These are phyloP conservation scores for Thereva unica DNA, from an alignment of 2,888 invertebrate genomes.

Conservation along the genomic window DNA sequence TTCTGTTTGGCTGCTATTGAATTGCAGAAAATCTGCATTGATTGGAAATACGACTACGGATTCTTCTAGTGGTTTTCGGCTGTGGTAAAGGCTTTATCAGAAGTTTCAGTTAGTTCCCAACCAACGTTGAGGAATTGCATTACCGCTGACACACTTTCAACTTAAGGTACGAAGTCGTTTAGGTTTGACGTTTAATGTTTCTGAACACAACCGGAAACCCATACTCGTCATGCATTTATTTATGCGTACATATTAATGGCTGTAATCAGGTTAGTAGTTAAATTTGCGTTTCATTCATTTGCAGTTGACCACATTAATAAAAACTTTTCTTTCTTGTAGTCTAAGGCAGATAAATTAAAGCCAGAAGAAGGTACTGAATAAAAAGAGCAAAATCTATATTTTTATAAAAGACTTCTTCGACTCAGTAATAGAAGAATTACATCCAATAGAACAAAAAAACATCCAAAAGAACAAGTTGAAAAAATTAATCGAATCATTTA, in stretches of 20 bases:
- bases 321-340: no score
- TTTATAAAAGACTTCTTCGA: no score
- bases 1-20: background rate
- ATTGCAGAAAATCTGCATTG: background rate
- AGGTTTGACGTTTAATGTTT: conserved; percentile 8
- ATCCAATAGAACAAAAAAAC: no score
- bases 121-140: conserved; percentile 5
- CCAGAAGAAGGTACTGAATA: no score
- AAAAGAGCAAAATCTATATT: no score
- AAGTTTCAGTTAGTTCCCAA: background rate
- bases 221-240: conserved; percentile 3
- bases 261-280: no score
- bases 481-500: no score
- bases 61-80: conserved; percentile 10
- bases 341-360: no score
- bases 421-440: no score
- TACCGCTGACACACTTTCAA: conserved; percentile 18
- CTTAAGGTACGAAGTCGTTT: conserved; percentile 4
- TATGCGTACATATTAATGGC: background rate
- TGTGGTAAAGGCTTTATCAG: background rate
- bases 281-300: no score
- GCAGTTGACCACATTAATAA: no score
- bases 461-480: no score
- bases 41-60: conserved; percentile 6
- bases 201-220: conserved; percentile 15